Conservation (phyloP, 2,888 invertebrate species). For the Thymelicus lineola region DNA sequence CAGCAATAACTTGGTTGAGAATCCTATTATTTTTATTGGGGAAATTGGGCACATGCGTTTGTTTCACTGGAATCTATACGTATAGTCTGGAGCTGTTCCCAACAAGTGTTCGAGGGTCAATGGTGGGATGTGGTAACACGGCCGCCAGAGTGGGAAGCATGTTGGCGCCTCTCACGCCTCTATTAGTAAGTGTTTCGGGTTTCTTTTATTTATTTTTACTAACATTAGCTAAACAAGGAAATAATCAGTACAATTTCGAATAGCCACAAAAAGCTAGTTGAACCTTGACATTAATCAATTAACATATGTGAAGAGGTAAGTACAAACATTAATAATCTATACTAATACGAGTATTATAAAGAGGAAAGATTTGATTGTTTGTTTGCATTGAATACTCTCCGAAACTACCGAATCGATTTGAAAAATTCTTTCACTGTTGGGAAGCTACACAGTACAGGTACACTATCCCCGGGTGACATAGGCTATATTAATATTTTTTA, state of each 20-base stretch:
- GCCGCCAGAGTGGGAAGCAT: conserved; percentile 70
- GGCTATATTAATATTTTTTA: too few relatives aligned
- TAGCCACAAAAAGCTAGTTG: neutral
- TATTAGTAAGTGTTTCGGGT: conserved; percentile 58
- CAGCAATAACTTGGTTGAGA: conserved; percentile 68
- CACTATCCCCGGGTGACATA: too few relatives aligned
- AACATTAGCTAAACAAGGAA: neutral
- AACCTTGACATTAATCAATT: conserved; percentile 4
- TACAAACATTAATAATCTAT: too few relatives aligned
- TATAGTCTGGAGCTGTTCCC: conserved; percentile 72
- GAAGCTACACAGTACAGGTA: too few relatives aligned
- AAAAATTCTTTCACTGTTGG: too few relatives aligned
- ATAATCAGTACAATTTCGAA: neutral
- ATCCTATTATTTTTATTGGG: conserved; percentile 62
- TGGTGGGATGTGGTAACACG: conserved; percentile 67
- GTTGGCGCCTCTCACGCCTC: conserved; percentile 69
- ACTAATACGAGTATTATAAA: too few relatives aligned
- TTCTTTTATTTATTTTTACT: too few relatives aligned
- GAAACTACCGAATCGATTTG: too few relatives aligned
- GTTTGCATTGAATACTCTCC: too few relatives aligned
- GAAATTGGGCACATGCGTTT: conserved; percentile 67
- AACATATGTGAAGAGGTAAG: neutral
- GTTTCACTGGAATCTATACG: conserved; percentile 71
- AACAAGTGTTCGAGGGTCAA: conserved; percentile 69
- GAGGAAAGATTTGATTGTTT: too few relatives aligned